Conservation (phyloP, 2,797 vertebrate genomes). For the Micromesistius poutassou region DNA sequence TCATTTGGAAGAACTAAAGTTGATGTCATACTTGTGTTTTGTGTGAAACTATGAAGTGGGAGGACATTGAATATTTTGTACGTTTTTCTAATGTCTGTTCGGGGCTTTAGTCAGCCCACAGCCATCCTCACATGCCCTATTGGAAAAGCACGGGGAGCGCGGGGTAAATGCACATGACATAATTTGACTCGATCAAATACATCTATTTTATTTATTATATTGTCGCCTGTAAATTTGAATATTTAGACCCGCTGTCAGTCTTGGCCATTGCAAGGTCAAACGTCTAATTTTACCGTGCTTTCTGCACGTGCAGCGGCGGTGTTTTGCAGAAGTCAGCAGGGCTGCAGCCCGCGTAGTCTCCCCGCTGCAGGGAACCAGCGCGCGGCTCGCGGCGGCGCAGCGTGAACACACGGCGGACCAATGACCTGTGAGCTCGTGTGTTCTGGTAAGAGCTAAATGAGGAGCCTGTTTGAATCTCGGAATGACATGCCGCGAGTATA, state of each 20-base stretch:
- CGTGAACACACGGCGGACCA: background rate
- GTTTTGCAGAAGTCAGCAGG: slow-evolving; percentile 74
- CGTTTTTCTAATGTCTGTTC: slow-evolving; percentile 4
- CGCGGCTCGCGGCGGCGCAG: too few relatives aligned
- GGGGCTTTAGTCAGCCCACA: background rate
- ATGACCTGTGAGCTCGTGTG: background rate
- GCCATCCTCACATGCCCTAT: background rate
- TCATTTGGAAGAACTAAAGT: background rate
- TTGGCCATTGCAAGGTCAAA: slow-evolving; percentile 74
- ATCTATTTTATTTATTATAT: background rate
- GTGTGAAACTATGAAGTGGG: background rate
- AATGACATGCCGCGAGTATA: background rate
- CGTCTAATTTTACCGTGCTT: slow-evolving; percentile 72
- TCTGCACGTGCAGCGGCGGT: slow-evolving; percentile 48
- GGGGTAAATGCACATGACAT: too few relatives aligned
- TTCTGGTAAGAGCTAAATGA: background rate
- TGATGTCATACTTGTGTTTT: background rate
- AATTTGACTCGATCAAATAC: too few relatives aligned
- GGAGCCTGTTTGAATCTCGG: background rate
- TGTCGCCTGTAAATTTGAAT: slow-evolving; percentile 22
- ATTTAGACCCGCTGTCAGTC: slow-evolving; percentile 46
- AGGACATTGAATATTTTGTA: background rate
- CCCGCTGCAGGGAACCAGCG: slow-evolving; percentile 52
- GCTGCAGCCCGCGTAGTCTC: slow-evolving; percentile 55
- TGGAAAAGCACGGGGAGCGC: background rate